These are phyloP conservation scores for Lucilia cuprina DNA, from an alignment of 1,140 invertebrate species.

Conservation along the genomic window DNA sequence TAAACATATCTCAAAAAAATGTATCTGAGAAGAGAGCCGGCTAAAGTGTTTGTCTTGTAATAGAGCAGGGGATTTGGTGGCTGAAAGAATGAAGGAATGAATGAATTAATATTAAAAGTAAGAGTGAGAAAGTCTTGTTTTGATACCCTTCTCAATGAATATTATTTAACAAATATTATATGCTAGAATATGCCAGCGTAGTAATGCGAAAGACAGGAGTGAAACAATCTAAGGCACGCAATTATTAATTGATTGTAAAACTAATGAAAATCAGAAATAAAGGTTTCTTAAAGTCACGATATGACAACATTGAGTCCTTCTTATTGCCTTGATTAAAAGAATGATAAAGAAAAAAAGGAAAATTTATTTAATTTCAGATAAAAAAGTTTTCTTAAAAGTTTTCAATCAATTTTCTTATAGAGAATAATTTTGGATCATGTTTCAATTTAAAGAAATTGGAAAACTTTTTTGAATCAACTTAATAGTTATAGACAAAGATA, in stretches of 20 bases:
- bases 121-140: not conserved
- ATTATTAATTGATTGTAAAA: not conserved
- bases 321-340: no score
- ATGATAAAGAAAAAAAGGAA: no score
- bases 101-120: not conserved
- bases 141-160: not conserved
- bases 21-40: not conserved
- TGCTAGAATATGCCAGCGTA: not conserved
- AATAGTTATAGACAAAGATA: no score
- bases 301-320: no score
- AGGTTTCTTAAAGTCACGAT: no score
- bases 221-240: not conserved
- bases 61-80: not conserved
- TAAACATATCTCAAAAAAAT: not conserved
- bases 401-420: no score
- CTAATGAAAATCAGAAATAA: no score
- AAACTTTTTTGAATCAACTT: no score
- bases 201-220: not conserved
- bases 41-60: not conserved
- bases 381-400: no score
- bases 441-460: no score
- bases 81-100: not conserved
- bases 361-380: no score
- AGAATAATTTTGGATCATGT: no score
- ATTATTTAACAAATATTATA: not conserved